These are phyloP conservation scores for Chaetorhynchus papuensis DNA, from an alignment of 2,113 vertebrate genomes.

Conservation along the genomic window DNA sequence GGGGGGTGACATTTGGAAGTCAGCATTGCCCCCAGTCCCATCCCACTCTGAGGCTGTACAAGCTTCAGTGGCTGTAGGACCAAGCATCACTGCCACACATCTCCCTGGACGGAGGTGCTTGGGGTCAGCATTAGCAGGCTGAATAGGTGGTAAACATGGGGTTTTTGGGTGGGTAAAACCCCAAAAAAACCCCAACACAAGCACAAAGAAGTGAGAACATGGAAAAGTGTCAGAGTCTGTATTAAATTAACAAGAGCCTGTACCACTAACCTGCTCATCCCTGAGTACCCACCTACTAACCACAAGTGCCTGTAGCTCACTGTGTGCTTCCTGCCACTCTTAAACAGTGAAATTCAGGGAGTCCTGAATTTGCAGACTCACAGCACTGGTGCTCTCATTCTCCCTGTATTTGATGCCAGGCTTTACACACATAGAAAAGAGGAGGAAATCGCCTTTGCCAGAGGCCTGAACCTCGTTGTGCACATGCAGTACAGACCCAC, in stretches of 20 bases:
- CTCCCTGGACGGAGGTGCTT: not conserved
- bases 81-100: rapidly evolving
- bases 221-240: not conserved
- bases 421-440: not conserved
- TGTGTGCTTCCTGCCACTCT: not conserved
- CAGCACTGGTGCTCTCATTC: not conserved
- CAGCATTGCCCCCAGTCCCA: not conserved
- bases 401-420: not conserved
- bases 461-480: not conserved
- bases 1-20: not conserved
- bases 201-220: not conserved
- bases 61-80: not conserved
- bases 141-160: not conserved
- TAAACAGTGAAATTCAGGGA: not conserved
- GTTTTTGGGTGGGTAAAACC: too few species aligned
- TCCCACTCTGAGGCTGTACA: rapidly evolving
- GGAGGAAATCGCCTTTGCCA: not conserved
- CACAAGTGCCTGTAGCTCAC: not conserved
- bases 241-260: not conserved
- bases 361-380: not conserved
- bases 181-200: not conserved
- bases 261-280: not conserved
- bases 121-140: not conserved
- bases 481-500: not conserved
- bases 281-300: not conserved